Evolutionary conservation across 2,797 vertebrate species (phyloP), one percentile per base, ranked within the genome.

Genomic region (Valencia hispanica): DNA sequence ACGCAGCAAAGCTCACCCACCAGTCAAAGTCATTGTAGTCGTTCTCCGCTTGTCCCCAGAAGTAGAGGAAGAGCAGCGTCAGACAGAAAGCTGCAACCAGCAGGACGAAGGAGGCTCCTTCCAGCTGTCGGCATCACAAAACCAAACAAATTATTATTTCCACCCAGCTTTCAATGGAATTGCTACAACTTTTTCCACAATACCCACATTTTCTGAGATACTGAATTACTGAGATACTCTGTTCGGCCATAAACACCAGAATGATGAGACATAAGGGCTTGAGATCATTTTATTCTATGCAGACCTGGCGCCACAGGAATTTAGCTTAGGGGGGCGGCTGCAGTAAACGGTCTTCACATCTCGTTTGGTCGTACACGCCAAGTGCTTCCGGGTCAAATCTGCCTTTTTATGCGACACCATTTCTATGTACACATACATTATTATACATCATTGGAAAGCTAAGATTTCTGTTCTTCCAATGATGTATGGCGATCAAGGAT

Each of bases 11-110:
- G 12, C 15, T 30, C 1, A 83, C 97, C 95, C 88, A 99, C 98
- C 97, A 98, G 88, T 99, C 96, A 88, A 99, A 98, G 88, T 95
- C 93, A 17, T 96, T 93, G 92, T 97, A 99, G 93, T 99, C 97
- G 59, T 99, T 99, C 94, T 96, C 94, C 0, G 96, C 96, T 93
- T 97, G 95, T 15, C 93, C 87, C 97, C 98, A 99, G 81, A 96
- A 93, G 88, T 96, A 97, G 39, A 99, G 91, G 75, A 97, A 96
- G 72, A 96, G 36, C 83, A 96, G 80, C 41, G 95, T 96, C 27
- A 97, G 9, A 82, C 92, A 94, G 90, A 97, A 96, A 5, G 97
- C 89, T 50, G 79, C 75, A 70, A 95, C 50, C 4, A 98, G 91
- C 80, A 96, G 75, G n/a, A 87, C 72, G 22, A 95, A 96, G 87